These are phyloP conservation scores for Temnothorax rugatulus DNA, from an alignment of 2,888 invertebrate species.

Conservation along the genomic window DNA sequence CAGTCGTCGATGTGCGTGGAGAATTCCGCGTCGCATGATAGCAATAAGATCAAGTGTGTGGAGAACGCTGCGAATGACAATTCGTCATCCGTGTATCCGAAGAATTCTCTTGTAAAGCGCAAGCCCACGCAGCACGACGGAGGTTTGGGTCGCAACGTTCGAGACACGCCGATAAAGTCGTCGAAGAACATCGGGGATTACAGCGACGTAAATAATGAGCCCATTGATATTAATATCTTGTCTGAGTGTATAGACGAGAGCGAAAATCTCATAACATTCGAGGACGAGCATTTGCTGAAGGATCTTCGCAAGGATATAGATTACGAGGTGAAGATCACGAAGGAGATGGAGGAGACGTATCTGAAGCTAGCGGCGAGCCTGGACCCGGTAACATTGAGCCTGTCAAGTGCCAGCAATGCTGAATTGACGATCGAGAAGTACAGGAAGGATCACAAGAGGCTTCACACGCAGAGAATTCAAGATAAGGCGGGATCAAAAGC, in stretches of 20 bases:
- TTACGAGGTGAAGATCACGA: slow-evolving; percentile 83
- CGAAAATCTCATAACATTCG: slow-evolving; percentile 82
- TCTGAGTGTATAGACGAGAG: slow-evolving; percentile 56
- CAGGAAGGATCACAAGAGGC: slow-evolving; percentile 81
- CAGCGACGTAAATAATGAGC: slow-evolving; percentile 25
- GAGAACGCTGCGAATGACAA: slow-evolving; percentile 62
- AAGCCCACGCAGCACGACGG: slow-evolving; percentile 43
- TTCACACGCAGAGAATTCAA: slow-evolving; percentile 75
- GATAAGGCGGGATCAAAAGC: slow-evolving; percentile 75
- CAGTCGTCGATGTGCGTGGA: slow-evolving; percentile 85
- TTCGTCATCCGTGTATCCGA: slow-evolving; percentile 56
- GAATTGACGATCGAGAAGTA: slow-evolving; percentile 84
- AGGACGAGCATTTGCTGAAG: slow-evolving; percentile 72
- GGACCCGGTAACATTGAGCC: slow-evolving; percentile 78
- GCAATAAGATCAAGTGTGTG: slow-evolving; percentile 56
- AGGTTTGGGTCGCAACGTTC: not conserved
- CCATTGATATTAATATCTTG: slow-evolving; percentile 53
- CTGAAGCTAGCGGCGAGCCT: slow-evolving; percentile 83
- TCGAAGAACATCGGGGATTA: slow-evolving; percentile 26
- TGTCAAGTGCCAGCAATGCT: slow-evolving; percentile 72
- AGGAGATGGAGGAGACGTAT: slow-evolving; percentile 85
- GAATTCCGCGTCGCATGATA: slow-evolving; percentile 45
- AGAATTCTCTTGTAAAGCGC: slow-evolving; percentile 46
- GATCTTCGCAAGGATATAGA: slow-evolving; percentile 61
- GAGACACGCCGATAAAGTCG: slow-evolving; percentile 15